These are phyloP conservation scores for Pheosia tremula DNA, from an alignment of 2,888 invertebrate species.

Conservation along the genomic window DNA sequence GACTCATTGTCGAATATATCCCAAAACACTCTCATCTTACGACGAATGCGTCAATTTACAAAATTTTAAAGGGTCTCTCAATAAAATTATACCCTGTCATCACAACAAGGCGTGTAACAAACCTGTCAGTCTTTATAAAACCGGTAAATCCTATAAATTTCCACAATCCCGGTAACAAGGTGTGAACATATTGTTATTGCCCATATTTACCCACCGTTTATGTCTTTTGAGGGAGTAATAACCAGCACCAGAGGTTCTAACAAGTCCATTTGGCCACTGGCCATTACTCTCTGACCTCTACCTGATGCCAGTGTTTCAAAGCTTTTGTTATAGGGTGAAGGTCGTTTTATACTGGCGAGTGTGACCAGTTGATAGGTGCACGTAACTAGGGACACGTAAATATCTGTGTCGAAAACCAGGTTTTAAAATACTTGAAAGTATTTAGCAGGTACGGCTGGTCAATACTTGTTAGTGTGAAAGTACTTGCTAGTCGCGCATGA, in stretches of 20 bases:
- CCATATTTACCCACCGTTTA: slow-evolving; percentile 28
- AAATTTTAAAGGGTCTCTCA: too few relatives aligned
- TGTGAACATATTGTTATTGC: slow-evolving; percentile 20
- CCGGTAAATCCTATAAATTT: slow-evolving; percentile 4
- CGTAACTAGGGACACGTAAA: slow-evolving; percentile 8
- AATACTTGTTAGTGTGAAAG: too few relatives aligned
- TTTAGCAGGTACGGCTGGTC: too few relatives aligned
- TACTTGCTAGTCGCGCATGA: too few relatives aligned
- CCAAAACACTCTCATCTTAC: too few relatives aligned
- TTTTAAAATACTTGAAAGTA: too few relatives aligned
- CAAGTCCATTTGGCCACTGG: slow-evolving; percentile 28
- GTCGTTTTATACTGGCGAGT: slow-evolving; percentile 31
- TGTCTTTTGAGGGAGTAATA: slow-evolving; percentile 37
- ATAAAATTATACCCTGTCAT: too few relatives aligned
- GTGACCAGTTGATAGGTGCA: slow-evolving; percentile 41
- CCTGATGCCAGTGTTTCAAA: slow-evolving; percentile 11
- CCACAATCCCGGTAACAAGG: slow-evolving; percentile 9
- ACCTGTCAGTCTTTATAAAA: too few relatives aligned
- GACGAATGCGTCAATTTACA: too few relatives aligned
- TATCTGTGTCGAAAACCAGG: too few relatives aligned
- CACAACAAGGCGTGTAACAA: too few relatives aligned
- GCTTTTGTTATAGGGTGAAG: slow-evolving; percentile 18
- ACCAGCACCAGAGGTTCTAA: slow-evolving; percentile 31
- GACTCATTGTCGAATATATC: too few relatives aligned
- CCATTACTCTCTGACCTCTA: slow-evolving; percentile 30